Evolutionary conservation across 2,113 vertebrate genomes (phyloP).

Genomic region (Oncorhynchus mykiss): DNA sequence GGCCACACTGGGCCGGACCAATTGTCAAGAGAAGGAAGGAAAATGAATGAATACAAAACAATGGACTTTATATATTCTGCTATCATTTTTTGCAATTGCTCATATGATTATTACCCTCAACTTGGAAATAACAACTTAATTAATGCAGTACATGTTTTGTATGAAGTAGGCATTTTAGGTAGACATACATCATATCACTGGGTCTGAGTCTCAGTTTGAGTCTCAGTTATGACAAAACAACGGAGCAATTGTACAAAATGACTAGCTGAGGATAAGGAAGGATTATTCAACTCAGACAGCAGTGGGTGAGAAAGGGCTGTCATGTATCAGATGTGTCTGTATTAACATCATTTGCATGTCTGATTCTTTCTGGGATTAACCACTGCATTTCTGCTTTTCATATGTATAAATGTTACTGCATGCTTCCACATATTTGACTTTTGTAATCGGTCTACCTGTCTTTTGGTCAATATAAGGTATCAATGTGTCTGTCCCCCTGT

Average conservation of each 20-base stretch:
- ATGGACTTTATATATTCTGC: background rate
- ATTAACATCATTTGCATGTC: background rate
- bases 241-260: conserved; percentile 1
- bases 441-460: background rate
- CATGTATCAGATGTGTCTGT: background rate
- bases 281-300: background rate
- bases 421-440: background rate
- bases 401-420: background rate
- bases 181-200: no score
- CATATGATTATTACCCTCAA: no score
- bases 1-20: conserved; percentile 7
- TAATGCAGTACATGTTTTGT: no score
- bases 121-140: no score
- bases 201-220: no score
- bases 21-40: conserved; percentile 15
- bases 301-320: background rate
- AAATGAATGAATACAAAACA: background rate
- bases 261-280: conserved; percentile 3
- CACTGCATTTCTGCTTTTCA: background rate
- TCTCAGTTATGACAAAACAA: no score
- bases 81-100: background rate
- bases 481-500: background rate
- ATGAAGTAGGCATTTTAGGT: no score
- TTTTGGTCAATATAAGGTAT: background rate
- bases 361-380: background rate